phyloP scores from a whole-genome alignment of 2,888 invertebrate species.

The Drosophila peninsularis region DNA sequence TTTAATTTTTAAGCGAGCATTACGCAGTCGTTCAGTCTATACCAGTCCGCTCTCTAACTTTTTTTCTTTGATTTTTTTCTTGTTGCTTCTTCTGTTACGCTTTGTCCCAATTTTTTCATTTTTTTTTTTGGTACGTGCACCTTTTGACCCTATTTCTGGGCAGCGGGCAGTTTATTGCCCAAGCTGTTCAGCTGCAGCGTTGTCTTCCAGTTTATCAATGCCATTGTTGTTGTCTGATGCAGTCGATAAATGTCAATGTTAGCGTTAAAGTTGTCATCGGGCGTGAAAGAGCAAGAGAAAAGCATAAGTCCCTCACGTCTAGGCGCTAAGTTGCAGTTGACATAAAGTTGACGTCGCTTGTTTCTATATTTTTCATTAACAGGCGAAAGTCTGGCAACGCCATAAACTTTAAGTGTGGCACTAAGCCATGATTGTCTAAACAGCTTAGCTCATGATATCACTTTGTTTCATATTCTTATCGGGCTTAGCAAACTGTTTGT shows the following conservation, averaged over 20 bases:
- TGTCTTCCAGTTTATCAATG: constrained; percentile 11
- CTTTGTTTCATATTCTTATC: not conserved
- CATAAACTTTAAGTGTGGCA: not conserved
- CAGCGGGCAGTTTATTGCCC: constrained; percentile 40
- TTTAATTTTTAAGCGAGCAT: not conserved
- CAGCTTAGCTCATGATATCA: not conserved
- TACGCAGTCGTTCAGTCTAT: not conserved
- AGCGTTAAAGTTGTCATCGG: constrained; percentile 26
- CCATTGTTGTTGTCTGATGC: constrained; percentile 11
- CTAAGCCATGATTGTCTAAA: not conserved
- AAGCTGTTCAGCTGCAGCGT: constrained; percentile 37
- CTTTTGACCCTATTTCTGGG: constrained; percentile 9
- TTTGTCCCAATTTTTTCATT: constrained; percentile 4
- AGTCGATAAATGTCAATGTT: constrained; percentile 57
- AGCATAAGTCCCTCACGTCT: not conserved
- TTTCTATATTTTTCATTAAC: not conserved
- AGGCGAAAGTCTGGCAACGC: not conserved
- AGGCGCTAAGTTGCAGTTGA: constrained; percentile 2
- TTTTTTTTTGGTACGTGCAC: not conserved
- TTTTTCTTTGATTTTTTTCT: not conserved
- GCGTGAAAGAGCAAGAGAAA: constrained; percentile 1
- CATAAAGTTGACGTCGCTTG: not conserved
- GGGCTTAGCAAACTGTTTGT: no score
- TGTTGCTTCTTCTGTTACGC: not conserved
- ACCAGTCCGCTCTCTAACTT: no score